These are phyloP conservation scores for Oryzias celebensis DNA, from an alignment of 2,113 vertebrate species.

Conservation along the genomic window DNA sequence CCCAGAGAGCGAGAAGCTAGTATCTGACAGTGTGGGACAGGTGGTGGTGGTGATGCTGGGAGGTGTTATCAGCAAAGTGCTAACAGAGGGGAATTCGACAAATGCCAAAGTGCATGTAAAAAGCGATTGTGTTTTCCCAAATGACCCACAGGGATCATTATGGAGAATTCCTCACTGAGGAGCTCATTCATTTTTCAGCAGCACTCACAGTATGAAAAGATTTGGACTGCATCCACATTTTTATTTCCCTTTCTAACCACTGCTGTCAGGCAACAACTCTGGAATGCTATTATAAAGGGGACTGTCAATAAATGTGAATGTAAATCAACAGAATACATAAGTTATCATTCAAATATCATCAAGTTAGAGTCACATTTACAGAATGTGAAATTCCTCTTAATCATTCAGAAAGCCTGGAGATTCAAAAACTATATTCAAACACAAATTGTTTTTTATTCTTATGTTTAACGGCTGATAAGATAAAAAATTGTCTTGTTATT, in stretches of 20 bases:
- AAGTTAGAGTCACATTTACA: too few species aligned
- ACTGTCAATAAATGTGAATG: too few species aligned
- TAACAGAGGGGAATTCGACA: slow-evolving; percentile 25
- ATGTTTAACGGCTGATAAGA: too few species aligned
- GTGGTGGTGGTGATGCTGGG: neutral
- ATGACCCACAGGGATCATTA: slow-evolving; percentile 31
- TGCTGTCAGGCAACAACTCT: slow-evolving; percentile 4
- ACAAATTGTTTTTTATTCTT: too few species aligned
- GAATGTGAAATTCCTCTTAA: too few species aligned
- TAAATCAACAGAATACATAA: too few species aligned
- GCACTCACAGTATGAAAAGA: neutral
- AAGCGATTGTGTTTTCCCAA: slow-evolving; percentile 17
- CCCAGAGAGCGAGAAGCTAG: slow-evolving; percentile 10
- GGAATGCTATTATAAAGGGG: neutral
- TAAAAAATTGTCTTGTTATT: too few species aligned
- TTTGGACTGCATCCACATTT: slow-evolving; percentile 20
- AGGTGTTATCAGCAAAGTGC: slow-evolving; percentile 11
- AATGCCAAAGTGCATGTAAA: slow-evolving; percentile 29
- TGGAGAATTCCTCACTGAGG: slow-evolving; percentile 11
- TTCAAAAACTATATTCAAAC: too few species aligned
- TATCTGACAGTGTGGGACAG: slow-evolving; percentile 8
- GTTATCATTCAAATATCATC: too few species aligned
- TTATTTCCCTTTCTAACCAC: slow-evolving; percentile 14
- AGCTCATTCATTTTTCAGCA: slow-evolving; percentile 31
- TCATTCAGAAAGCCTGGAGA: too few species aligned